phyloP scores from a whole-genome alignment of 2,113 vertebrate species.

The Puffinus mauretanicus region DNA sequence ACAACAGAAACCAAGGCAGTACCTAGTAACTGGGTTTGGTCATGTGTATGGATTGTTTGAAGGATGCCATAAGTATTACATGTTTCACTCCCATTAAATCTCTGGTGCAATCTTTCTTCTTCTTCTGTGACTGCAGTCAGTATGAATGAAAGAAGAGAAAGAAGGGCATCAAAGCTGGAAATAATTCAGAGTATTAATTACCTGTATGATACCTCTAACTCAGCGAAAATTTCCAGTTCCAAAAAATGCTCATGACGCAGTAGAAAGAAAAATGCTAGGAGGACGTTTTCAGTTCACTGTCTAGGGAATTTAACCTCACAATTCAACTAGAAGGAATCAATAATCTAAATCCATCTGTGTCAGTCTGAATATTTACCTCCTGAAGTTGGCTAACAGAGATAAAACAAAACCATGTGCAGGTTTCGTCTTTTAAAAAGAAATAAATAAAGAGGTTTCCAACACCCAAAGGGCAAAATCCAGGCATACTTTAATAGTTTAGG shows the following conservation, averaged over 20 bases:
- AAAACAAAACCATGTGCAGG: background rate
- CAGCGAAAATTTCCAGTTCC: background rate
- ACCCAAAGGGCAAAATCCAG: constrained; percentile 14
- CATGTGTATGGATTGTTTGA: background rate
- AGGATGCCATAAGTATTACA: background rate
- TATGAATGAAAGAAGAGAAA: background rate
- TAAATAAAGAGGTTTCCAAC: background rate
- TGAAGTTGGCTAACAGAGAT: background rate
- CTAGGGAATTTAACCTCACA: background rate
- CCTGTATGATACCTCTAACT: background rate
- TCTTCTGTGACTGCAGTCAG: background rate
- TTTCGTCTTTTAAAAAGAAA: background rate
- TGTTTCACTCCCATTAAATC: background rate
- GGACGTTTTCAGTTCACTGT: background rate
- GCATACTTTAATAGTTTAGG: background rate
- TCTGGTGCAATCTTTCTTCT: background rate
- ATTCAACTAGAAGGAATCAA: background rate
- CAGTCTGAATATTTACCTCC: constrained; percentile 9
- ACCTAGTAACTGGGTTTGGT: background rate
- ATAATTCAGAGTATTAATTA: background rate
- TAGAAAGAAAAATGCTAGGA: background rate
- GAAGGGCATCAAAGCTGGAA: background rate
- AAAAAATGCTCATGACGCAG: background rate
- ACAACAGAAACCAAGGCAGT: background rate
- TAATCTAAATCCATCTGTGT: background rate